Conservation (phyloP, 2,113 vertebrate species). For the Sinocyclocheilus anshuiensis region DNA sequence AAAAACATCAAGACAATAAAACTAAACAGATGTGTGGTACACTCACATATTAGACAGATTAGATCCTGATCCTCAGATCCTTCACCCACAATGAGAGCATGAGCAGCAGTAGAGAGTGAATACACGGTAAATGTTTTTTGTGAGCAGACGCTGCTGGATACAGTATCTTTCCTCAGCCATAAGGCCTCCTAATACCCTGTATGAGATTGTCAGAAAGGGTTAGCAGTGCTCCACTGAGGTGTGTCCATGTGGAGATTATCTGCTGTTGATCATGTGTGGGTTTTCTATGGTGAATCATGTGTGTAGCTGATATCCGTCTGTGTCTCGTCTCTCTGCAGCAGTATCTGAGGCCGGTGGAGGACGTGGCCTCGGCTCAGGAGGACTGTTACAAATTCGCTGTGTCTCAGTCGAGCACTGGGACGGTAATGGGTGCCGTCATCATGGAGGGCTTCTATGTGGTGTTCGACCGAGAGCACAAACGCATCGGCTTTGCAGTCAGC, state of each 20-base stretch:
- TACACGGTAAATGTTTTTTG: too few species aligned
- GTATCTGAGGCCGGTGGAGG: conserved; percentile 95
- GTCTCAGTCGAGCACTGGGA: conserved; percentile 95
- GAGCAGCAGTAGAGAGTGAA: too few species aligned
- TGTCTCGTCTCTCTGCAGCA: conserved; percentile 75
- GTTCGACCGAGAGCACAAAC: conserved; percentile 89
- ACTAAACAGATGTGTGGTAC: too few species aligned
- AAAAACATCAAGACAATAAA: too few species aligned
- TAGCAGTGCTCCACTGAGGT: background rate
- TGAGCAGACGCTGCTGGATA: too few species aligned
- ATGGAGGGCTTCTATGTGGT: conserved; percentile 99
- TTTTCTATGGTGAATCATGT: background rate
- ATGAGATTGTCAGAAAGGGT: too few species aligned
- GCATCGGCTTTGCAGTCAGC: conserved; percentile 95
- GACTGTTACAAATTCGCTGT: conserved; percentile 98
- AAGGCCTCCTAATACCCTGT: too few species aligned
- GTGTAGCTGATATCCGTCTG: background rate
- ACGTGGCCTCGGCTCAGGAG: conserved; percentile 91
- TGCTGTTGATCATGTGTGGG: background rate
- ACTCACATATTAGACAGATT: too few species aligned
- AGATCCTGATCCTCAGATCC: too few species aligned
- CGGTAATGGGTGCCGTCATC: conserved; percentile 96
- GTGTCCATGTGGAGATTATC: background rate
- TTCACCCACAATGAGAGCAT: too few species aligned
- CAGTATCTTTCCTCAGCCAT: too few species aligned